Conservation (phyloP, 2,113 vertebrate genomes). For the Neolamprologus sp. region DNA sequence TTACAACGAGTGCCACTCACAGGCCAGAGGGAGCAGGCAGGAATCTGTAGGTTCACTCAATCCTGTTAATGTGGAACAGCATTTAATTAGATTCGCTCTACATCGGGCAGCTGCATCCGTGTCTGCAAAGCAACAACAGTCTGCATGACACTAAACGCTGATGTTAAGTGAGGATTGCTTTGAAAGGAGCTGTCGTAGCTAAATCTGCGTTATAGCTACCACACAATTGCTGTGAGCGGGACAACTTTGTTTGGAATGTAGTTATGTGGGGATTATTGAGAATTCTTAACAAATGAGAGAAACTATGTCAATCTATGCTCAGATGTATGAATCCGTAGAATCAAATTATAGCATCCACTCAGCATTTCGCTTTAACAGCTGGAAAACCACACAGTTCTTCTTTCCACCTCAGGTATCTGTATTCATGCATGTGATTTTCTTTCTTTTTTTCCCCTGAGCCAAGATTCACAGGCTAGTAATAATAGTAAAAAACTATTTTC, state of each 20-base stretch:
- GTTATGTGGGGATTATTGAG: background rate
- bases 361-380: background rate
- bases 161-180: background rate
- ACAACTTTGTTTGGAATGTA: background rate
- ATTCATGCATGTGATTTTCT: background rate
- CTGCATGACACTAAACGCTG: conserved; percentile 1
- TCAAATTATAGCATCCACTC: background rate
- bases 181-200: background rate
- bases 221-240: background rate
- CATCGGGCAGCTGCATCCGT: conserved; percentile 36
- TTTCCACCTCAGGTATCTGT: background rate
- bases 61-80: conserved; percentile 77
- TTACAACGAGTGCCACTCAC: conserved; percentile 70
- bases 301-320: accelerated
- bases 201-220: background rate
- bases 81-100: conserved; percentile 71
- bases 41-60: conserved; percentile 59
- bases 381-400: background rate
- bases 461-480: background rate
- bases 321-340: background rate
- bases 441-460: background rate
- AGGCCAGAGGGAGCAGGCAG: conserved; percentile 33
- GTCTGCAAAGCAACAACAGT: background rate
- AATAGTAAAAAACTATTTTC: background rate
- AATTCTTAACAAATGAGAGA: background rate